Evolutionary conservation across 2,888 invertebrate genomes (phyloP).

Genomic region (Tipula unca): DNA sequence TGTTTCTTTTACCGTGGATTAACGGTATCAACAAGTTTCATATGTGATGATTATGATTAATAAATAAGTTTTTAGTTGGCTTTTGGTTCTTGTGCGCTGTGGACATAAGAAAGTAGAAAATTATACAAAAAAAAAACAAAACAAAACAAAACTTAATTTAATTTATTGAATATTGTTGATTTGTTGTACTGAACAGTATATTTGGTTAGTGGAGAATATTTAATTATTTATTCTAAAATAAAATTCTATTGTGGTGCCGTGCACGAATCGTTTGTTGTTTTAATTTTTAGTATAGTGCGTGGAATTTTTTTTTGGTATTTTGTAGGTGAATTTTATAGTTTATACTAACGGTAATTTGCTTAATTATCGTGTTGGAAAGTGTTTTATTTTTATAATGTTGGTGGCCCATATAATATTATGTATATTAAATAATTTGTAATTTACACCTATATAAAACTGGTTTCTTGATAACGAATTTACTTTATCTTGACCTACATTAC

Average conservation of each 20-base stretch:
- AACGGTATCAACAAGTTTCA: conserved; percentile 9
- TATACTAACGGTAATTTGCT: neutral
- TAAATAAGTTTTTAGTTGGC: neutral
- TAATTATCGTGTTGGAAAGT: neutral
- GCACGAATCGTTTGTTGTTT: neutral
- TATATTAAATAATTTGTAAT: neutral
- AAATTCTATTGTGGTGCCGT: neutral
- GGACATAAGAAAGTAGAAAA: neutral
- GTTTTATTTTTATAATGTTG: neutral
- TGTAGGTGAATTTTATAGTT: neutral
- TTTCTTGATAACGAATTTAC: neutral
- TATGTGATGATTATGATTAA: conserved; percentile 1
- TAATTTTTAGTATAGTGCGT: no score
- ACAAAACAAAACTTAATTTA: neutral
- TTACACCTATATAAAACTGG: neutral
- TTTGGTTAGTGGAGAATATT: neutral
- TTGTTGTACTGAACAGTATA: neutral
- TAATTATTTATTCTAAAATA: neutral
- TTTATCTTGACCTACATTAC: neutral
- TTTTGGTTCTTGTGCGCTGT: neutral
- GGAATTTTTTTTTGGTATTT: neutral
- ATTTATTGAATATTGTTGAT: neutral
- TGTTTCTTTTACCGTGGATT: neutral
- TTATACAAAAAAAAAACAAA: neutral
- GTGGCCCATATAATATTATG: neutral